phyloP scores from a whole-genome alignment of 2,113 vertebrate species.

The Tachuris rubrigastra region DNA sequence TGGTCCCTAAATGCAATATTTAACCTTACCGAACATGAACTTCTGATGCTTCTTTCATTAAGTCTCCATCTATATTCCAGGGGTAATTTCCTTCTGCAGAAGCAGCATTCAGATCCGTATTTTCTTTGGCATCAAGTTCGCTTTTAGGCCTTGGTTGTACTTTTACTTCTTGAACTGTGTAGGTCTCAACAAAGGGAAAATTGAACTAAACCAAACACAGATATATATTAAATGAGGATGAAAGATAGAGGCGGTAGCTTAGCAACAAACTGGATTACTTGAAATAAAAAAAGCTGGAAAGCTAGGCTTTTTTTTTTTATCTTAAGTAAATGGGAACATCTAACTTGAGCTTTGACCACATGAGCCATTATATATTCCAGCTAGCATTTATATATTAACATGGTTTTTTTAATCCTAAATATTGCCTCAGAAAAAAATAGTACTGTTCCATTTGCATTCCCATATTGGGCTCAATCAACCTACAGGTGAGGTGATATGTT shows the following conservation, averaged over 20 bases:
- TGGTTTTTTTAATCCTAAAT: neutral
- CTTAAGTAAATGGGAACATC: neutral
- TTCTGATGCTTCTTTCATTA: slow-evolving; percentile 77
- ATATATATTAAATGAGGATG: neutral
- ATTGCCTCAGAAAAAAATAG: neutral
- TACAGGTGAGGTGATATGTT: neutral
- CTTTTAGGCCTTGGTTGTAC: slow-evolving; percentile 49
- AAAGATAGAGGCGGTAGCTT: neutral
- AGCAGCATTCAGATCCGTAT: neutral
- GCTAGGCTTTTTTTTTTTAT: neutral
- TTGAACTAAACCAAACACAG: slow-evolving; percentile 77
- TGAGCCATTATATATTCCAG: neutral
- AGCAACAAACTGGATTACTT: neutral
- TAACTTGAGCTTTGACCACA: neutral
- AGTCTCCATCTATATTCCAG: slow-evolving; percentile 87
- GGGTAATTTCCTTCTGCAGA: slow-evolving; percentile 69
- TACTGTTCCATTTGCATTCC: neutral
- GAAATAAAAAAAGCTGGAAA: neutral
- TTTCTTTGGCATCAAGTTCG: slow-evolving; percentile 29
- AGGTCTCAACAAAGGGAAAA: slow-evolving; percentile 87
- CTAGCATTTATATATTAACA: neutral
- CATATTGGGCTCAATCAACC: rapidly evolving
- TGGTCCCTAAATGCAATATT: neutral
- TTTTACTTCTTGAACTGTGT: slow-evolving; percentile 79
- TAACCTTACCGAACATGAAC: slow-evolving; percentile 77